A percentile compares a stretch with the other conserved stretches of the same genome.
Conservation (phyloP, 2,888 invertebrate genomes). For the Lymantria dispar region DNA sequence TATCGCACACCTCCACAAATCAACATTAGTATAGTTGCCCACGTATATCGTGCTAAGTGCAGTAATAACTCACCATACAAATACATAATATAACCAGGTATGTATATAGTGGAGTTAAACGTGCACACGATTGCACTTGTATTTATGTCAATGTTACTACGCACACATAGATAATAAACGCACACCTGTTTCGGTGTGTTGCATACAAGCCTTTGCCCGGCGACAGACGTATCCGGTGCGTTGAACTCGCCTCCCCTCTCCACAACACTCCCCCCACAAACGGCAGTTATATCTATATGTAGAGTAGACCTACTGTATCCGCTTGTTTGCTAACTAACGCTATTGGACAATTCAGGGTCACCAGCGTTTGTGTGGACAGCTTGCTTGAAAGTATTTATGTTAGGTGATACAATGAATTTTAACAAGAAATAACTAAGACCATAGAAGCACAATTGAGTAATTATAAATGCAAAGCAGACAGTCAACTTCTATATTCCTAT, state of each 20-base stretch:
- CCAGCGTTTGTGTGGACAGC: slow-evolving; percentile 40
- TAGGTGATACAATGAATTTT: slow-evolving; percentile 25
- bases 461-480: slow-evolving; percentile 25
- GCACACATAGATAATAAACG: slow-evolving; percentile 44
- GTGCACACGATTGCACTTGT: slow-evolving; percentile 54
- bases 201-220: slow-evolving; percentile 56
- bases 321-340: slow-evolving; percentile 50
- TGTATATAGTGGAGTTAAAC: slow-evolving; percentile 26
- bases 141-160: slow-evolving; percentile 80
- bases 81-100: slow-evolving; percentile 31
- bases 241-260: slow-evolving; percentile 64
- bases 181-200: slow-evolving; percentile 62
- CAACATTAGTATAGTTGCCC: slow-evolving; percentile 52
- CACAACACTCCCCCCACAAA: slow-evolving; percentile 39
- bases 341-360: slow-evolving; percentile 54
- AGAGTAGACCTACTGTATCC: slow-evolving; percentile 44
- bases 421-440: slow-evolving; percentile 28
- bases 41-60: slow-evolving; percentile 56
- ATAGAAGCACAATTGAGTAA: slow-evolving; percentile 29
- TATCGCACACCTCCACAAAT: slow-evolving; percentile 55
- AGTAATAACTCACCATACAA: slow-evolving; percentile 56
- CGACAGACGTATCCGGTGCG: slow-evolving; percentile 79
- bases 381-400: slow-evolving; percentile 36
- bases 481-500: slow-evolving; percentile 9
- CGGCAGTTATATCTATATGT: slow-evolving; percentile 43